Evolutionary conservation across 37 sponge, comb jelly and placozoan genomes (phyloP), one percentile per base, ranked within the genome.

Genomic region (Oopsacas minuta): DNA sequence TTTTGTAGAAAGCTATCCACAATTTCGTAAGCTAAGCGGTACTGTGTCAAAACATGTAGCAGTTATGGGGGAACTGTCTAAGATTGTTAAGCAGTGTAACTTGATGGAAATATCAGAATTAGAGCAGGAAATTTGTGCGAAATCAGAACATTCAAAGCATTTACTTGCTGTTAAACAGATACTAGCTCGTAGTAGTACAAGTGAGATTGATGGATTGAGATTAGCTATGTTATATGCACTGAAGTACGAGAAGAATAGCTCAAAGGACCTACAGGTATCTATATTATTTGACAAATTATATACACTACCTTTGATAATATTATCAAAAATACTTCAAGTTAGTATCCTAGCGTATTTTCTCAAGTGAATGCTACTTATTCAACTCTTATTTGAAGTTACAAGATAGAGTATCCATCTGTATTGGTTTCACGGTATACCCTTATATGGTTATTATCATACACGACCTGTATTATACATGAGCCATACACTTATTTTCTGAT

Each of bases 41-140:
- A 90, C 99, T 5, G 95, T 95, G 23, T 89, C 92, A 15, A 97
- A 97, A 85, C 99, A 97, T 53, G 95, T 97, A 25, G 95, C 95
- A 1, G 90, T 97, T 42, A 90, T 95, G 39, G 88, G 94, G 35
- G 99, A 97, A 83, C 83, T 97, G 53, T 91, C 93, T 3, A 86
- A 89, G 23, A 86, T 93, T 0, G 93, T 97, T 3, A 39, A 52
- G 5, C 86, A 91, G 52, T 87, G 89, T 85, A 82, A 90, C 36
- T 75, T 97, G 28, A 82, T 97, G 90, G 88, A 53, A 20, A 88
- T 94, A 36, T 94, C 95, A 1, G 99, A 97, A 81, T 28, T 82
- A 0, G 99, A 97, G 81, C 99, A 97, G 38, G 90, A 91, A 42
- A 83, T 97, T 12, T 91, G 91, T 23, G 85, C 90, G 0, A 88